Evolutionary conservation across 2,888 invertebrate species (phyloP), one percentile per base, ranked within the genome.

Genomic region (Hirtodrosophila confusa): DNA sequence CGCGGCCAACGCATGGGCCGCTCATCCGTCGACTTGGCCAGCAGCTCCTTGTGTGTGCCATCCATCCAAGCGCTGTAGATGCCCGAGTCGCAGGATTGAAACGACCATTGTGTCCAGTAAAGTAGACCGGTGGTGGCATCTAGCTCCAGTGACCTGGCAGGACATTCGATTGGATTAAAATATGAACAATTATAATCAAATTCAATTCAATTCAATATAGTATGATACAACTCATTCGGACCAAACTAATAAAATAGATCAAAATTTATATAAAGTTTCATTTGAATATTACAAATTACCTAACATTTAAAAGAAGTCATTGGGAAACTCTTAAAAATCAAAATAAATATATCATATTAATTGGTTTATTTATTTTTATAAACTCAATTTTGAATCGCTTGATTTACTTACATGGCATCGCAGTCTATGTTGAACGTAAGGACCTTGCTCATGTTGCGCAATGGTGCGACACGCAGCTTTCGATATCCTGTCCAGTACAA

Each of bases 401-500:
- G 0, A 24, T 36, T 17, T 31, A 87, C 85, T 94, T 94, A 93
- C 94, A 93, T 88, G 90, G 92, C 88, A 92, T 92, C 80, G 89
- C 83, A 92, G 17, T 93, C 93, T 41, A 92, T 91, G 11, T 94
- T 91, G 12, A 96, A 90, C 10, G 93, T 93, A 79, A 93, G 93
- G 7, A 93, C 90, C 60, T 93, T 91, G 49, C 92, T 92, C 37
- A 93, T 91, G 83, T 94, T 93, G 29, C 92, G 92, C 63, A 96
- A 89, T 35, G 93, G 94, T 43, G 95, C 94, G 35, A 95, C 96
- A 82, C 93, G 94, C 70, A 97, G 93, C 51, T 93, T 93, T 58
- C 94, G 94, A 73, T 94, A 92, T 55, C 94, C 94, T 51, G 96
- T 95, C 96, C 97, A 97, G 92, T 96, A 98, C 60, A 98, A 90